phyloP scores from a whole-genome alignment of 2,113 vertebrate genomes.

The Neopipo cinnamomea region DNA sequence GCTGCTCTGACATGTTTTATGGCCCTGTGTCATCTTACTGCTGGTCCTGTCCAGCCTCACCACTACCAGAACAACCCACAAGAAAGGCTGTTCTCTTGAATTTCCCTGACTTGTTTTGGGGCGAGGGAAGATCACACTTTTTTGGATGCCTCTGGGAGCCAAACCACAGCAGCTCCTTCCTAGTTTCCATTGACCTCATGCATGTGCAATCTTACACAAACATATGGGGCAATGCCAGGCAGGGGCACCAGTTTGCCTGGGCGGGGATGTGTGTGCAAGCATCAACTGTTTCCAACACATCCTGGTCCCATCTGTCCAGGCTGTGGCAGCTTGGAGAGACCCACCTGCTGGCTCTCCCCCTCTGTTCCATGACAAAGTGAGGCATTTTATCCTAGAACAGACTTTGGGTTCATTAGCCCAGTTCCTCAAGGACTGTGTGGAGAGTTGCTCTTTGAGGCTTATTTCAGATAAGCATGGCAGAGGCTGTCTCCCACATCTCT shows the following conservation, averaged over 20 bases:
- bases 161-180: constrained; percentile 32
- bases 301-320: not conserved
- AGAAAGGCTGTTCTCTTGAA: constrained; percentile 22
- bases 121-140: constrained; percentile 9
- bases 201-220: not conserved
- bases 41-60: not conserved
- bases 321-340: not conserved
- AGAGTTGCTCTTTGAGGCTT: not conserved
- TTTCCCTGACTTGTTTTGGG: constrained; percentile 1
- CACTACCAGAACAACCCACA: constrained; percentile 42
- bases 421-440: not conserved
- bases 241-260: not conserved
- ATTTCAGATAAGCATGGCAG: not conserved
- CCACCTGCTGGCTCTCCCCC: not conserved
- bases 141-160: not conserved
- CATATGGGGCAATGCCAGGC: rapidly evolving
- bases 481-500: not conserved
- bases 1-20: constrained; percentile 46
- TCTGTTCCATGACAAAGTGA: not conserved
- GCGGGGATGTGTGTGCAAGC: not conserved
- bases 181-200: not conserved
- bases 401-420: not conserved
- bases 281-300: not conserved
- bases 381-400: not conserved
- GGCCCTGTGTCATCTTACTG: not conserved